Base-by-base conservation (phyloP, 2,797 vertebrate genomes). In the Gorsachius magnificus region DNA sequence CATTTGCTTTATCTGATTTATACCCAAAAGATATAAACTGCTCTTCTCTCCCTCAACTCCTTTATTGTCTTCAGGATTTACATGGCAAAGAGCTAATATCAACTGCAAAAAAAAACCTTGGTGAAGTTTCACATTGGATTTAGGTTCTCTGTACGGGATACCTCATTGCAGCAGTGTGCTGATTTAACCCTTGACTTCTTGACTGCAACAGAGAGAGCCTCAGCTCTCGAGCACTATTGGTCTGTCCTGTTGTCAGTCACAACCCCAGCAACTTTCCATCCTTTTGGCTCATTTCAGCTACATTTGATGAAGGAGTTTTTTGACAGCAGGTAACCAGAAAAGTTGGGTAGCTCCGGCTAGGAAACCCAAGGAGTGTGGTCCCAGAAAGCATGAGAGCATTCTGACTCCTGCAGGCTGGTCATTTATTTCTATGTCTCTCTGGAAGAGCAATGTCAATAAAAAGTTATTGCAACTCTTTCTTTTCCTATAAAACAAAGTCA, bases 391-490 rank as follows among this genome's bases (percentile, higher is more conserved):
- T 5, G 8, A 91, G 35, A 80, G 29, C 65, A 51, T 91, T 92
- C 83, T 89, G 78, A 85, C 46, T 96, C 58, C 69, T 94, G 61
- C 65, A 83, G 79, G 50, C 16, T 56, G 38, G 50, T 92, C 82
- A 94, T 94, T 91, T 96, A 91, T 89, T 93, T 91, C 82, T 68
- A 38, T 82, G 64, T 71, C 61, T 83, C 87, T 75, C 75, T 77
- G 84, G 72, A 94, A 94, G n/a, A 93, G 48, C 83, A 86, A 83
- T 83, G 92, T 93, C 96, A 95, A 96, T 96, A 96, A 95, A 96
- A 97, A 95, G 92, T 95, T 96, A 97, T 95, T 96, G 90, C 92
- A 94, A 86, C 72, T 86, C 61, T 92, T 94, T 89, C 61, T 96
- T 96, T 93, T 93, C 90, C 89, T 82, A 72, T 86, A 93, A 95